Base-by-base conservation (phyloP, 2,797 vertebrate genomes). In the Malacoraja senta region DNA sequence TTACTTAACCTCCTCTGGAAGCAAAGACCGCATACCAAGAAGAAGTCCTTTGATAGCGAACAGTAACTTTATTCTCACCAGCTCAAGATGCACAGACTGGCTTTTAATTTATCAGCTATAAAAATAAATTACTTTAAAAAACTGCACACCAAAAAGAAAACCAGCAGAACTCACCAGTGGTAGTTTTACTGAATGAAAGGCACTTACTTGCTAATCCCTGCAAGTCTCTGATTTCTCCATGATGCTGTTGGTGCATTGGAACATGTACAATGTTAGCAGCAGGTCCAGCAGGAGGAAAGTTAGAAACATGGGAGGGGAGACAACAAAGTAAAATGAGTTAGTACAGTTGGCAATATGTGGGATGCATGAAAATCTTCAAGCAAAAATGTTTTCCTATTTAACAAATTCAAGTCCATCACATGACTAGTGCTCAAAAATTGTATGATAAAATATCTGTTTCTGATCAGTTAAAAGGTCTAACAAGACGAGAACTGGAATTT, bases 221-320 rank as follows among this genome's bases (percentile, higher is more conserved):
- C 94, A 96, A 96, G 95, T 99, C 98, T 97, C 96, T 98, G 97
- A 96, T 97, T 96, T 99, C 98, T 96, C 97, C 97, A 96, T 98
- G 97, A 94, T 96, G 97, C 98, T 99, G 96, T 94, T 94, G 93
- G 94, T 94, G 95, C 93, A 96, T 63, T 86, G 29, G 35, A 91
- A 91, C 38, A 91, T 71, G 44, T 65, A 44, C 35, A 91, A 38
- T 15, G 38, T 65, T 65, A 44, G 35, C 90, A 91, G 71, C 68
- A 74, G n/a, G 72, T 72, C 44, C 72, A 92, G 24, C 90, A 26
- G 38, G 58, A 38, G 71, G 35, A 1, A 92, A 92, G 71, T 74
- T 53, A 76, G 68, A 92, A 91, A 76, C 24, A 92, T 76, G 44
- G 90, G n/a, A 53, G 71, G 90, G 90, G 90, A 35, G 71, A 58